Conservation (phyloP, 1,140 invertebrate genomes). For the Pseudomyrmex gracilis region DNA sequence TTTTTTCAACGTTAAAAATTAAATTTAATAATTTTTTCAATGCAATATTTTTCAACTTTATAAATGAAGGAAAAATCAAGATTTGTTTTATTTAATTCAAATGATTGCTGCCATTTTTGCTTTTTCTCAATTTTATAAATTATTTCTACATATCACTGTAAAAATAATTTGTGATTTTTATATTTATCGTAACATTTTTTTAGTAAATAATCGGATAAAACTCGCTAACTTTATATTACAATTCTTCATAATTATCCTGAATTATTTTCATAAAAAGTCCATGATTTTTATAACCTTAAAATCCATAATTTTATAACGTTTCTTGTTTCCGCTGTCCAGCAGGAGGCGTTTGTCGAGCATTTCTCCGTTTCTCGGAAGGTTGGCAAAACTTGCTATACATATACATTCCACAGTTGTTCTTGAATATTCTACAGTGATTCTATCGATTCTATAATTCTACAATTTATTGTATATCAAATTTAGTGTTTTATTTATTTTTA, state of each 20-base stretch:
- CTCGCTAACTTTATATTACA: background rate
- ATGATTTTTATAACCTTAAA: background rate
- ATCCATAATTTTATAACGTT: conserved; percentile 19
- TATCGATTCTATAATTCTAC: background rate
- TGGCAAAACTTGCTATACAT: background rate
- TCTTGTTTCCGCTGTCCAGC: background rate
- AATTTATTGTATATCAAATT: background rate
- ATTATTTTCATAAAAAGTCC: no score
- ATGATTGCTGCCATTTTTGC: background rate
- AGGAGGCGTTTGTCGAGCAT: background rate
- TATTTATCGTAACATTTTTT: conserved; percentile 16
- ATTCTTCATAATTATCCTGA: no score
- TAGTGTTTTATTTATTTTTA: conserved; percentile 22
- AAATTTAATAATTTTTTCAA: background rate
- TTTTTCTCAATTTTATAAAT: conserved; percentile 11
- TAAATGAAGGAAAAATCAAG: background rate
- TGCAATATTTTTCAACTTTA: background rate
- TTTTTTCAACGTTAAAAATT: background rate
- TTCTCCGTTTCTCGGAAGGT: background rate
- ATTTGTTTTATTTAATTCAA: background rate
- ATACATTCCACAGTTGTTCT: background rate
- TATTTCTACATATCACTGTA: conserved; percentile 2
- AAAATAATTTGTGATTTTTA: background rate
- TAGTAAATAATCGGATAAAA: background rate
- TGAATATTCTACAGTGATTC: no score